Evolutionary conservation across 2,888 invertebrate species (phyloP).

Genomic region (Alsophila aescularia): DNA sequence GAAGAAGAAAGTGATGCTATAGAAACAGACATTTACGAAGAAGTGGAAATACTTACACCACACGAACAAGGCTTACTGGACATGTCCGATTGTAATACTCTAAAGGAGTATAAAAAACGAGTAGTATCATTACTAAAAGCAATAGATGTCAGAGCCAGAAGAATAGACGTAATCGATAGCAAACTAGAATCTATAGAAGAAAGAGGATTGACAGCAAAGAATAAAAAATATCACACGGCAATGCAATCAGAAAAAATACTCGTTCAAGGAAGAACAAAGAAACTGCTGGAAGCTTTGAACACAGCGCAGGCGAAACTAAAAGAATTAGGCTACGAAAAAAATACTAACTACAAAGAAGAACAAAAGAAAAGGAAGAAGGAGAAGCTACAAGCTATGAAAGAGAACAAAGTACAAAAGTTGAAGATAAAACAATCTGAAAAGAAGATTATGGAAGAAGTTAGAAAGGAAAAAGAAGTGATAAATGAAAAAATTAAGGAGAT

Average conservation of each 20-base stretch:
- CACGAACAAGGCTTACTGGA: conserved; percentile 63
- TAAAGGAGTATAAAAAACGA: conserved; percentile 61
- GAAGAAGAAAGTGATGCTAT: conserved; percentile 67
- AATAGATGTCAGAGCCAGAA: conserved; percentile 53
- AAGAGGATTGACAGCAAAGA: conserved; percentile 57
- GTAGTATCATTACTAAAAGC: conserved; percentile 56
- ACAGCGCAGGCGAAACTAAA: conserved; percentile 46
- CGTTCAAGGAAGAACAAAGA: conserved; percentile 54
- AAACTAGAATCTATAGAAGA: conserved; percentile 67
- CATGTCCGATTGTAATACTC: conserved; percentile 58
- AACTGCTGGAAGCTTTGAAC: conserved; percentile 53
- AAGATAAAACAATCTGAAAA: conserved; percentile 27
- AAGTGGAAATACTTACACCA: conserved; percentile 56
- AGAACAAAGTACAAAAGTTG: no score
- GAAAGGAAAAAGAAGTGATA: conserved; percentile 23
- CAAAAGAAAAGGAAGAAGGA: conserved; percentile 34
- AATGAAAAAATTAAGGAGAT: conserved; percentile 32
- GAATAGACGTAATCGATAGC: conserved; percentile 51
- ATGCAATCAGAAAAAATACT: conserved; percentile 66
- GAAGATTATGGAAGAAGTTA: conserved; percentile 38
- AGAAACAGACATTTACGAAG: conserved; percentile 64
- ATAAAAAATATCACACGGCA: conserved; percentile 67
- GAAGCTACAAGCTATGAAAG: conserved; percentile 36
- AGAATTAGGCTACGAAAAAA: conserved; percentile 45
- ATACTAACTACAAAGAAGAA: conserved; percentile 33